Evolutionary conservation across 2,797 vertebrate genomes (phyloP), one percentile per base, ranked within the genome.

Genomic region (Urosaurus nigricauda): DNA sequence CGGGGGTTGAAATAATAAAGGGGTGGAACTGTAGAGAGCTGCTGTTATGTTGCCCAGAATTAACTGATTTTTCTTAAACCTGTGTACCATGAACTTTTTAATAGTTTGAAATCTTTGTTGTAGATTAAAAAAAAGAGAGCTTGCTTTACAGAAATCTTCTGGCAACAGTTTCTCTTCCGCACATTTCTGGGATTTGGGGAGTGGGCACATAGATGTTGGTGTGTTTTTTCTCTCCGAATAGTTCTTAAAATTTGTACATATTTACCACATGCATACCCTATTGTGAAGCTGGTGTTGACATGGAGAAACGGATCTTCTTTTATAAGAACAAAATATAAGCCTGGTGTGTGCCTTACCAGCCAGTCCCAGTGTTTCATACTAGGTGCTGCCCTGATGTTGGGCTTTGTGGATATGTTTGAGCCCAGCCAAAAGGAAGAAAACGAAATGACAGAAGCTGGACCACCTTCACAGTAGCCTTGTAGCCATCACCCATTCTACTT

Each of bases 61-160:
- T 47, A 82, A 51, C 13, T 29, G 40, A 74, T 82, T 16, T 73
- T 82, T 65, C 60, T 90, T 75, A 90, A 88, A 82, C 71, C 35
- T 88, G 32, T 68, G 70, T 88, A 79, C 78, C 24, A 75, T 88
- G 47, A 70, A 16, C 82, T 87, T 37, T 80, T 17, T 87, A 2
- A 19, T 70, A 74, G 77, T 84, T 6, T 43, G 79, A 82, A 74
- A 6, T 47, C 11, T 35, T 58, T 63, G 56, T 75, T 89, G 65
- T 1, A 82, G 74, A 0, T 89, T 83, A 63, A 85, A 73, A 84
- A 58, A 63, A 81, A 73, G 65, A 73, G 65, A 68, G 68, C 68
- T 75, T 88, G 58, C 40, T 88, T 70, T 70, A 78, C n/a, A 58
- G 21, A 86, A 86, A 89, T 43, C 3, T 26, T 43, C 70, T 63